Percentiles rank a stretch among this genome's conserved stretches.
Conservation (phyloP, 2,888 invertebrate genomes). For the Clanis bilineata region DNA sequence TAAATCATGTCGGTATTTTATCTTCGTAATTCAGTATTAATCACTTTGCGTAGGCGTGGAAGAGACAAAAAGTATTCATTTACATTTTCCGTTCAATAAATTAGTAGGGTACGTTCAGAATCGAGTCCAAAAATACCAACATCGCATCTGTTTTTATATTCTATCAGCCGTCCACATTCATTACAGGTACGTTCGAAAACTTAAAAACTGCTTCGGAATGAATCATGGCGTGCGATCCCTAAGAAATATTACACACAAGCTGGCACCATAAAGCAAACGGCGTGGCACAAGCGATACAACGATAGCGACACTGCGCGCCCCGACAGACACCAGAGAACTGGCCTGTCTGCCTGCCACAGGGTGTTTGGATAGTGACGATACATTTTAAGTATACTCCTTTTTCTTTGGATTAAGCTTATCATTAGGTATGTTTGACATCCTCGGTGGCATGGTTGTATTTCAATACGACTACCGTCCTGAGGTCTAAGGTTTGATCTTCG, state of each 20-base stretch:
- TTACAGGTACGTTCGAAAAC: constrained; percentile 73
- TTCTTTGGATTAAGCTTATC: not conserved
- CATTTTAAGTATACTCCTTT: not conserved
- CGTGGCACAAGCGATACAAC: constrained; percentile 79
- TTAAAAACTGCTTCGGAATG: constrained; percentile 77
- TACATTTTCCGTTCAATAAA: not conserved
- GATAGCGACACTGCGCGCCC: constrained; percentile 78
- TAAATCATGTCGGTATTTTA: not conserved
- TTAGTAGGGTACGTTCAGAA: constrained; percentile 17
- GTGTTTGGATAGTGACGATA: constrained; percentile 35
- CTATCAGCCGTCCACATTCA: constrained; percentile 71
- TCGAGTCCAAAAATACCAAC: constrained; percentile 27
- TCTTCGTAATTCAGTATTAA: not conserved
- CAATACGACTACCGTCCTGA: no score
- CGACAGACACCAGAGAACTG: constrained; percentile 77
- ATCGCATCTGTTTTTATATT: constrained; percentile 49
- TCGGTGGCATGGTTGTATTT: no score
- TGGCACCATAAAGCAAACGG: constrained; percentile 82
- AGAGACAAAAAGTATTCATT: not conserved
- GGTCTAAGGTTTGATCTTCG: no score
- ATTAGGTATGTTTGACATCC: no score
- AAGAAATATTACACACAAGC: constrained; percentile 80
- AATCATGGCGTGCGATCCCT: constrained; percentile 81
- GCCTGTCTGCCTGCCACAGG: constrained; percentile 62
- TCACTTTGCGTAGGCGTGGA: not conserved